Evolutionary conservation across 2,113 vertebrate genomes (phyloP).

Genomic region (Cyphomyrus plagiostoma): DNA sequence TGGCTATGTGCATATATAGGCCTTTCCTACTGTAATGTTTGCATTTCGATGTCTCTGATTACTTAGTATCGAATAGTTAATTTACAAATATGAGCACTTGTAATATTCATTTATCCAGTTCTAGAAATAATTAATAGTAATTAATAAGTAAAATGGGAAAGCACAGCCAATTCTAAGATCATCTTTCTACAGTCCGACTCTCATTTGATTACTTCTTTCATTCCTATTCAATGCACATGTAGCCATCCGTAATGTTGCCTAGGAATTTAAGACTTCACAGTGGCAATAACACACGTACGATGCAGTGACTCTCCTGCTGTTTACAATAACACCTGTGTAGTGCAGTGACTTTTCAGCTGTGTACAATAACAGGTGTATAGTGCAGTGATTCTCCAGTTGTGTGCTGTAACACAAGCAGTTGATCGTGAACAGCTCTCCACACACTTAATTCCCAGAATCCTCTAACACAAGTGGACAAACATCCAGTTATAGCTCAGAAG

Average conservation of each 20-base stretch:
- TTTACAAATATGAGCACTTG: neutral
- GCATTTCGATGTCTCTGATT: neutral
- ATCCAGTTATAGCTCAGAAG: neutral
- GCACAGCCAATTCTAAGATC: neutral
- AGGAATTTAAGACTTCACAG: neutral
- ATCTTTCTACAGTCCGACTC: neutral
- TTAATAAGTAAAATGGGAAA: neutral
- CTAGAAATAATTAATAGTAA: conserved; percentile 1
- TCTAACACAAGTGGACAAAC: neutral
- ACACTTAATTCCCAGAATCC: neutral
- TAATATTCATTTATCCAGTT: neutral
- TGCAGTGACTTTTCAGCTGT: neutral
- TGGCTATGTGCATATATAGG: neutral
- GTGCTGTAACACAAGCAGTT: neutral
- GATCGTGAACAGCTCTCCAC: neutral
- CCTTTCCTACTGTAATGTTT: neutral
- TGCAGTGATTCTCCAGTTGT: neutral
- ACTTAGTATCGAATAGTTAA: neutral
- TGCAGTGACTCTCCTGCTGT: neutral
- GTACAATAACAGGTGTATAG: neutral
- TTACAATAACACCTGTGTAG: neutral
- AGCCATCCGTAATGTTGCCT: neutral
- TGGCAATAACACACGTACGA: neutral
- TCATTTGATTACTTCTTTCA: neutral
- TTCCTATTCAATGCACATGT: neutral